Conservation (phyloP, 2,113 vertebrate species). For the Eidolon helvum region DNA sequence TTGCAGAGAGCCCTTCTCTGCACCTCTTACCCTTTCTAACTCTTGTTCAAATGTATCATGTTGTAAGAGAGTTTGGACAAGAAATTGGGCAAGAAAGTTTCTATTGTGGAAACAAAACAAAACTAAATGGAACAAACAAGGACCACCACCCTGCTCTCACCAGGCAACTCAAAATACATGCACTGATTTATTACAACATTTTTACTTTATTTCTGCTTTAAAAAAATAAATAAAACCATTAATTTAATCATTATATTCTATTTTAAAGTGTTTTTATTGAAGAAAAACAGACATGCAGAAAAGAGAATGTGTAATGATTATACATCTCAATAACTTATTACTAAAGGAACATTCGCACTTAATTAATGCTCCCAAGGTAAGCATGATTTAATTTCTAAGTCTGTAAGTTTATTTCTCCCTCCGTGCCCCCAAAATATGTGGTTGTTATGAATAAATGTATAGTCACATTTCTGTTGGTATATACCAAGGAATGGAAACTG, state of each 20-base stretch:
- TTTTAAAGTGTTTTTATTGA: not conserved
- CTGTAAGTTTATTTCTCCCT: not conserved
- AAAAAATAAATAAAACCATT: not conserved
- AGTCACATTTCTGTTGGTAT: not conserved
- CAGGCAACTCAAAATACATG: not conserved
- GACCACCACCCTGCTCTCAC: not conserved
- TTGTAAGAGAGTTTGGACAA: too few species aligned
- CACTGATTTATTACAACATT: not conserved
- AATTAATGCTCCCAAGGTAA: not conserved
- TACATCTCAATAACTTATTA: not conserved
- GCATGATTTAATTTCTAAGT: not conserved
- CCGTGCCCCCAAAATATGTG: not conserved
- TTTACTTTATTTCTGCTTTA: not conserved
- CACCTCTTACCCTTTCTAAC: not conserved
- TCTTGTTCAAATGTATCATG: not conserved
- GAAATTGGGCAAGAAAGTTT: not conserved
- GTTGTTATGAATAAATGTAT: not conserved
- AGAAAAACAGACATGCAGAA: not conserved
- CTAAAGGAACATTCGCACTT: not conserved
- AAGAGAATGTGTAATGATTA: not conserved
- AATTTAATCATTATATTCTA: not conserved
- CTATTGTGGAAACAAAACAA: not conserved
- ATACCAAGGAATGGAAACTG: not conserved
- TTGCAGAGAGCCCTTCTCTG: not conserved
- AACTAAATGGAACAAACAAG: not conserved